Conservation (phyloP, 92 coral and sea anemone genomes). For the Bergia sp. region DNA sequence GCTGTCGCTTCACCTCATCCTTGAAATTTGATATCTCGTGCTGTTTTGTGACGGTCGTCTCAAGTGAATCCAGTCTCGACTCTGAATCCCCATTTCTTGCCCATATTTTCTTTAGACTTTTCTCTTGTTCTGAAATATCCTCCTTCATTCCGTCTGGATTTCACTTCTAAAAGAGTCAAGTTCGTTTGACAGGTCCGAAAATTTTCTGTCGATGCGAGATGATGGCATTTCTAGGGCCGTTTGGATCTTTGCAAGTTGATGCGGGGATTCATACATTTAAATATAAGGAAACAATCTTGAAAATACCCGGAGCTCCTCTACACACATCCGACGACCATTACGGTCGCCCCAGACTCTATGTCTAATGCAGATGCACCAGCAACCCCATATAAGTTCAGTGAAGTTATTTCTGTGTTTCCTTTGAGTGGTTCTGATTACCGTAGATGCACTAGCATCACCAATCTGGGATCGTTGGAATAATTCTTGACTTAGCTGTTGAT, state of each 20-base stretch:
- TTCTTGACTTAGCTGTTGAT: not conserved
- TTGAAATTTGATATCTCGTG: not conserved
- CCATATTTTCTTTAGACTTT: not conserved
- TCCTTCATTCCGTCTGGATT: slow-evolving; percentile 1
- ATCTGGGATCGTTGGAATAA: not conserved
- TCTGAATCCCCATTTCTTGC: not conserved
- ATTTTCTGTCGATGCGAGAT: not conserved
- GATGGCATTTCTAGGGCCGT: not conserved
- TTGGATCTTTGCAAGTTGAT: not conserved
- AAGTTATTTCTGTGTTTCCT: not conserved
- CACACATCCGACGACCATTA: not conserved
- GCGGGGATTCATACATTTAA: not conserved
- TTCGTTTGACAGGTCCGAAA: slow-evolving; percentile 8
- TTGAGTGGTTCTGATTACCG: not conserved
- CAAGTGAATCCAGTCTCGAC: not conserved
- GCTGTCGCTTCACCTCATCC: slow-evolving; percentile 15
- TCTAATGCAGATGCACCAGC: not conserved
- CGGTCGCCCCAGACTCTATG: too few species aligned
- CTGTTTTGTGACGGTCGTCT: not conserved
- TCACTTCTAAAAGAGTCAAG: not conserved
- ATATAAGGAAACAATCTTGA: too few species aligned
- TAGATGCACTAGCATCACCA: not conserved
- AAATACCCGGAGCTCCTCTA: not conserved
- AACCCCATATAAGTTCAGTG: too few species aligned
- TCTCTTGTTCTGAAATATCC: not conserved